phyloP scores from a whole-genome alignment of 2,797 vertebrate genomes.

The Brachyalestes nurse region DNA sequence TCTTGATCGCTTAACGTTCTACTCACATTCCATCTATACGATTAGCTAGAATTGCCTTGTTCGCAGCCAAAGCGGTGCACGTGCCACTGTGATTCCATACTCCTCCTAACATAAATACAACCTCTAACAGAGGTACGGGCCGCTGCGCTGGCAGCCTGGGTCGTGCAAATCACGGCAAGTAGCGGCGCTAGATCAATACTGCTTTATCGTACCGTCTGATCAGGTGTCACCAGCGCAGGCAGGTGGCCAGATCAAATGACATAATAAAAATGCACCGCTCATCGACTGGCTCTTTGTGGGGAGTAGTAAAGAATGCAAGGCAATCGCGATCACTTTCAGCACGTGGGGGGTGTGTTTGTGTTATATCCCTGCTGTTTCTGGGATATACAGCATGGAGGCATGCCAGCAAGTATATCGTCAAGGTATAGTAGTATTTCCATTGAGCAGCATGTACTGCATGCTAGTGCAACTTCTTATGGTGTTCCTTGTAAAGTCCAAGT shows the following conservation, averaged over 20 bases:
- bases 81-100: not conserved
- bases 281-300: slow-evolving; percentile 66
- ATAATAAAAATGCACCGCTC: slow-evolving; percentile 71
- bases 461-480: not conserved
- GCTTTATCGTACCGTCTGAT: slow-evolving; percentile 69
- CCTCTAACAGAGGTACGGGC: not conserved
- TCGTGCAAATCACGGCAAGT: slow-evolving; percentile 57
- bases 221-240: slow-evolving; percentile 67
- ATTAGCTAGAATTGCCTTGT: not conserved
- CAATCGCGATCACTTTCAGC: slow-evolving; percentile 34
- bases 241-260: slow-evolving; percentile 75
- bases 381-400: not conserved
- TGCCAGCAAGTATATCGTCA: not conserved
- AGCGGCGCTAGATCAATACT: slow-evolving; percentile 64
- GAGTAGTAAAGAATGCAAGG: slow-evolving; percentile 68
- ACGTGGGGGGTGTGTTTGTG: not conserved
- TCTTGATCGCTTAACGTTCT: not conserved
- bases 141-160: not conserved
- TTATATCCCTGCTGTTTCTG: not conserved
- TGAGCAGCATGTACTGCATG: not conserved
- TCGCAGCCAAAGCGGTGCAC: not conserved
- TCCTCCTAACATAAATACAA: not conserved
- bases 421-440: not conserved
- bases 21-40: not conserved
- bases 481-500: not conserved